Conservation (phyloP, 2,888 invertebrate genomes). For the Ommatoiulus sabulosus region DNA sequence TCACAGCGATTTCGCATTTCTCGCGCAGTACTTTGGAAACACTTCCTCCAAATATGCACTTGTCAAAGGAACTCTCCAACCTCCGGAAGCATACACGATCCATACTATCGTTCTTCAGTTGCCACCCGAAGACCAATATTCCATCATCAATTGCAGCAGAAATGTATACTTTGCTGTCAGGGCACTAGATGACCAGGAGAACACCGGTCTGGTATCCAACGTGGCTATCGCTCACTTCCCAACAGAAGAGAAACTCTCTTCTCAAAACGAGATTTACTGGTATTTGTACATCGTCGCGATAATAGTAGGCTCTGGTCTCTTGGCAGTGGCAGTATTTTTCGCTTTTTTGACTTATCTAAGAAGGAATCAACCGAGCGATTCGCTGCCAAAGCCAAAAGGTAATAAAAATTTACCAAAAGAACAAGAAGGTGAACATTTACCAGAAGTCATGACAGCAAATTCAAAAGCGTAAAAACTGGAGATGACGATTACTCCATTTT, state of each 20-base stretch:
- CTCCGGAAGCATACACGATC: background rate
- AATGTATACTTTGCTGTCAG: slow-evolving; percentile 52
- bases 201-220: slow-evolving; percentile 48
- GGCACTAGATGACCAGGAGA: slow-evolving; percentile 24
- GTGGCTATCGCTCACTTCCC: slow-evolving; percentile 48
- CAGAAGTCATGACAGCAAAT: background rate
- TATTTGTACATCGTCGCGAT: background rate
- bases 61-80: slow-evolving; percentile 6
- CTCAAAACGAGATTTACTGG: background rate
- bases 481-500: too few species aligned
- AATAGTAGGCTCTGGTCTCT: background rate
- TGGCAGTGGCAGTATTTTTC: background rate
- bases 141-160: slow-evolving; percentile 13
- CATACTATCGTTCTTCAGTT: background rate
- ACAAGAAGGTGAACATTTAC: background rate
- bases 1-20: background rate
- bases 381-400: background rate
- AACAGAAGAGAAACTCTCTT: background rate
- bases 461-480: background rate
- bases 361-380: background rate
- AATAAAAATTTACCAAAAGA: too few species aligned
- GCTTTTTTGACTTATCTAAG: background rate
- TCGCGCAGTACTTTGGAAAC: background rate
- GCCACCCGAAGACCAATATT: slow-evolving; percentile 16
- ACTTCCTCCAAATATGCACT: background rate